A percentile compares a stretch with the other conserved stretches of the same genome.
Conservation (phyloP, 2,113 vertebrate genomes). For the Patagioenas fasciata region DNA sequence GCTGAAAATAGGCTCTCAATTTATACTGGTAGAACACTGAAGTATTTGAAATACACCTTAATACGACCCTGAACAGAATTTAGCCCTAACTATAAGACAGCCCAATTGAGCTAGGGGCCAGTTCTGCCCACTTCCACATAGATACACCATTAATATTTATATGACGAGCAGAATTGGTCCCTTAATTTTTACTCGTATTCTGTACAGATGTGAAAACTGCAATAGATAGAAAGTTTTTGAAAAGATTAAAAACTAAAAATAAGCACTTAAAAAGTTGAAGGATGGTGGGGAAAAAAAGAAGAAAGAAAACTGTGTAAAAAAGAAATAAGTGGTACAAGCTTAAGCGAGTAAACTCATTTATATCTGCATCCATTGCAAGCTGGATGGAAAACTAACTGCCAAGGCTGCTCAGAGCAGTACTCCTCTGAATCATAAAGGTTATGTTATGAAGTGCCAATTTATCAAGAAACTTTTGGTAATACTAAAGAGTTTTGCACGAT, state of each 20-base stretch:
- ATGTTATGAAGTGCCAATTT: constrained; percentile 27
- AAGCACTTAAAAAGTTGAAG: constrained; percentile 25
- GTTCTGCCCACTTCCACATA: not conserved
- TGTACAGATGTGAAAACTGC: not conserved
- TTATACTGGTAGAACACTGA: constrained; percentile 19
- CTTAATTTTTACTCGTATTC: not conserved
- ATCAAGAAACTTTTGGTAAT: constrained; percentile 5
- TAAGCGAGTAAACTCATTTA: constrained; percentile 36
- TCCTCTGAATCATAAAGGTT: constrained; percentile 1
- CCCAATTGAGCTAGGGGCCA: not conserved
- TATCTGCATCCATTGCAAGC: constrained; percentile 16
- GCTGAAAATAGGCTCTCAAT: constrained; percentile 45
- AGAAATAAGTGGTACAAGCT: constrained; percentile 16
- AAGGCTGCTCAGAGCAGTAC: not conserved
- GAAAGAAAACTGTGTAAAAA: not conserved
- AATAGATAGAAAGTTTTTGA: not conserved
- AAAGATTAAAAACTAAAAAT: constrained; percentile 10
- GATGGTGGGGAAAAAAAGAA: not conserved
- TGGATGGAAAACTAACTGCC: constrained; percentile 24
- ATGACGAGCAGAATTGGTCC: not conserved
- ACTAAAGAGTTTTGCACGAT: not conserved
- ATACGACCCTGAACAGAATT: constrained; percentile 5
- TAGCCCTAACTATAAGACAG: not conserved
- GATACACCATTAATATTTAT: not conserved
- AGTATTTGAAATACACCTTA: constrained; percentile 6